phyloP scores from a whole-genome alignment of 92 coral and sea anemone genomes.

The Galaxea fascicularis region DNA sequence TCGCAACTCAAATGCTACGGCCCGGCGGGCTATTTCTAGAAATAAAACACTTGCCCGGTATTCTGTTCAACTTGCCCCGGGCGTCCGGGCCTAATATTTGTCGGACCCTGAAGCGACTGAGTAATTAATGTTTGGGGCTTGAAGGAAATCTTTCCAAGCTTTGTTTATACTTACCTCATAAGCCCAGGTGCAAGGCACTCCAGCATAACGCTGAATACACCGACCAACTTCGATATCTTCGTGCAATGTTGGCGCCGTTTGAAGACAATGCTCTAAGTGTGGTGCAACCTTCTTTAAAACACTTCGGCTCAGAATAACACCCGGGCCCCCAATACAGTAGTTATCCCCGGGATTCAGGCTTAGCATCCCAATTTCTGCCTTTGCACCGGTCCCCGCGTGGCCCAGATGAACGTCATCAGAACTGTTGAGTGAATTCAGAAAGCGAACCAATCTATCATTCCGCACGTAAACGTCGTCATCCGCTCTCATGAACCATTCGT shows the following conservation, averaged over 20 bases:
- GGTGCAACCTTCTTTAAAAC: conserved; percentile 56
- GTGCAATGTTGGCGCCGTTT: conserved; percentile 51
- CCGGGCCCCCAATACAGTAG: conserved; percentile 72
- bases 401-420: conserved; percentile 58
- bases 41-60: too few species aligned
- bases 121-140: too few species aligned
- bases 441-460: conserved; percentile 27
- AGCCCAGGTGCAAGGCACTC: conserved; percentile 94
- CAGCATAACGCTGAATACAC: conserved; percentile 85
- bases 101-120: too few species aligned
- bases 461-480: conserved; percentile 72
- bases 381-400: conserved; percentile 64
- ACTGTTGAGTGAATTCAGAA: conserved; percentile 51
- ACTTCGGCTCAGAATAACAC: conserved; percentile 57
- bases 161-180: conserved; percentile 71
- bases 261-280: conserved; percentile 48
- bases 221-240: conserved; percentile 80
- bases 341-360: conserved; percentile 57
- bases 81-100: too few species aligned
- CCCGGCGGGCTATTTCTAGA: too few species aligned
- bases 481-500: conserved; percentile 70
- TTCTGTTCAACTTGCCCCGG: too few species aligned
- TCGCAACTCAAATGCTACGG: too few species aligned
- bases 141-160: too few species aligned
- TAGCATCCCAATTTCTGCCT: conserved; percentile 53